Percentiles rank a stretch among this genome's conserved stretches.
Evolutionary conservation across 2,797 vertebrate genomes (phyloP).

Genomic region (Epinephelus awoara): DNA sequence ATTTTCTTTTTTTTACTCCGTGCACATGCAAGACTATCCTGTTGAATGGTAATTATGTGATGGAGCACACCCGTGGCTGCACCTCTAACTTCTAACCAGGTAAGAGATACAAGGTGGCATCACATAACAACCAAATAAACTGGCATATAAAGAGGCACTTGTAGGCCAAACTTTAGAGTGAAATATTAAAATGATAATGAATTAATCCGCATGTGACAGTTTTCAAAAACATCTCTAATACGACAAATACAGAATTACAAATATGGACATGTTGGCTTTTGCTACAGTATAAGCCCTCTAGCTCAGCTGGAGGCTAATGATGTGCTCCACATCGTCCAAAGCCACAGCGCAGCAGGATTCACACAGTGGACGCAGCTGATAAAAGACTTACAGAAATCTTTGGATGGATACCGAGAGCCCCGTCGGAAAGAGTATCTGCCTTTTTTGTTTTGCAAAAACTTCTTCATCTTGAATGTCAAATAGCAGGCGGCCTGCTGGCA

Average conservation of each 20-base stretch:
- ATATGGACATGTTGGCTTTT: conserved; percentile 24
- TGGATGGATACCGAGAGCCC: conserved; percentile 78
- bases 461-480: conserved; percentile 80
- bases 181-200: conserved; percentile 9
- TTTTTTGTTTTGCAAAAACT: conserved; percentile 81
- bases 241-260: conserved; percentile 35
- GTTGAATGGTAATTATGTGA: conserved; percentile 55
- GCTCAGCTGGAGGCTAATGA: conserved; percentile 40
- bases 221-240: conserved; percentile 23
- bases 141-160: background rate
- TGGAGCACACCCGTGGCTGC: conserved; percentile 16
- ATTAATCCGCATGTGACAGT: conserved; percentile 22
- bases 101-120: background rate
- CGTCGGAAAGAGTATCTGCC: conserved; percentile 83
- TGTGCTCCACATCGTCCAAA: conserved; percentile 32
- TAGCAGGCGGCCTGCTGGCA: conserved; percentile 58
- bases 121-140: background rate
- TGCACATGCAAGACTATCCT: conserved; percentile 34
- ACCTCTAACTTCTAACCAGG: background rate
- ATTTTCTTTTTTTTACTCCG: conserved; percentile 10
- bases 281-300: conserved; percentile 21
- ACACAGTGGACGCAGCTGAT: conserved; percentile 54
- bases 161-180: background rate
- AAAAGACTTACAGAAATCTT: conserved; percentile 90
- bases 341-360: conserved; percentile 47